Conservation (phyloP, 2,888 invertebrate genomes). For the Perithous albicinctus region DNA sequence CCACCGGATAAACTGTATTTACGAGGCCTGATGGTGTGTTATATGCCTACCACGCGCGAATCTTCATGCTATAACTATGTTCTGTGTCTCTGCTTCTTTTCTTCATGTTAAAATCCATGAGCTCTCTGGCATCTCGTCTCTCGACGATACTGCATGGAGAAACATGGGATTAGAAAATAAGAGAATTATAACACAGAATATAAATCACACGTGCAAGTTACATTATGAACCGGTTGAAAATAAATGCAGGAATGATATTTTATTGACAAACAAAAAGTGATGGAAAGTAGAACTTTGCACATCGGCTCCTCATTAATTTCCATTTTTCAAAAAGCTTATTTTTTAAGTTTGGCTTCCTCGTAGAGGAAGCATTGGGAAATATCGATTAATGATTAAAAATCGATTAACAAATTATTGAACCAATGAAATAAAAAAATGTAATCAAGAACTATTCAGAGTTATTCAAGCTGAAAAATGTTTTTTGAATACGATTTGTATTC, state of each 20-base stretch:
- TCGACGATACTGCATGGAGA: too few species aligned
- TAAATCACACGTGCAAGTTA: not conserved
- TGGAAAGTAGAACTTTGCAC: too few species aligned
- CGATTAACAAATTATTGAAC: not conserved
- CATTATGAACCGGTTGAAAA: not conserved
- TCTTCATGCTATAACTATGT: not conserved
- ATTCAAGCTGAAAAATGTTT: too few species aligned
- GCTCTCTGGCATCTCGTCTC: not conserved
- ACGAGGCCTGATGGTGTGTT: constrained; percentile 78
- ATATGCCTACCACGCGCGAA: constrained; percentile 58
- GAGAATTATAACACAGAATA: not conserved
- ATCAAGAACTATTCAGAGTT: too few species aligned
- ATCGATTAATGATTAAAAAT: too few species aligned
- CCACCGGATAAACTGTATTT: constrained; percentile 84
- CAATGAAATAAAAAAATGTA: too few species aligned
- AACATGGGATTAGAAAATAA: not conserved
- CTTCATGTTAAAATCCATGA: constrained; percentile 69
- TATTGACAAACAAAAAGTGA: not conserved
- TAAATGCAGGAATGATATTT: too few species aligned
- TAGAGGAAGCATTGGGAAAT: too few species aligned
- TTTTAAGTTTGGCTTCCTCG: too few species aligned
- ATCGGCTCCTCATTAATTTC: too few species aligned
- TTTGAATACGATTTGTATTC: too few species aligned
- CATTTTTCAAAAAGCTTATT: too few species aligned
- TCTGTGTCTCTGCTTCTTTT: constrained; percentile 56